A percentile compares a stretch with the other conserved stretches of the same genome.
These are phyloP conservation scores for Empidonax alnorum DNA, from an alignment of 2,113 vertebrate genomes.

Conservation along the genomic window DNA sequence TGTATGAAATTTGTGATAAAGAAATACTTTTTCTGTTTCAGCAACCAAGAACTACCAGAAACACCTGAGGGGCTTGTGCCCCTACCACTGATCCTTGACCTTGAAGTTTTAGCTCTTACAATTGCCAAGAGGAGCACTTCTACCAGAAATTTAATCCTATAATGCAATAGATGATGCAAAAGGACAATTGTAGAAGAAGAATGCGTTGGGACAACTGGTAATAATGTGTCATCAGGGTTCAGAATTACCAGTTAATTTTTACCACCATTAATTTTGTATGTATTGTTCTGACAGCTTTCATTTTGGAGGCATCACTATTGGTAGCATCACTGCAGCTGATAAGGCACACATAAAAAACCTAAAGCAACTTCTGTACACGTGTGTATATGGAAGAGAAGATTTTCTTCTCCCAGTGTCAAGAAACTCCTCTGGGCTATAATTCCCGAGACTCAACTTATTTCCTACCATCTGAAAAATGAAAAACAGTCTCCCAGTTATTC, in stretches of 20 bases:
- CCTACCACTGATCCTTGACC: accelerated
- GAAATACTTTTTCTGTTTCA: background rate
- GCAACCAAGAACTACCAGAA: background rate
- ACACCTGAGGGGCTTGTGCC: background rate
- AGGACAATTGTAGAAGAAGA: background rate
- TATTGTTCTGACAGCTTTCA: background rate
- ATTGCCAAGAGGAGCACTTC: background rate
- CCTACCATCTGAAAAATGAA: background rate
- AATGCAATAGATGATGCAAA: background rate
- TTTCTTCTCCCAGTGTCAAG: background rate
- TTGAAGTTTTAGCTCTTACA: background rate
- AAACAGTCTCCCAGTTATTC: background rate
- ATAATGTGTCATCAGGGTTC: background rate
- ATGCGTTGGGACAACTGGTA: background rate
- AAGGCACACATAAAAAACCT: background rate
- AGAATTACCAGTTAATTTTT: background rate
- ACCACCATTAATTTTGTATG: background rate
- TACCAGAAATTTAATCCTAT: background rate
- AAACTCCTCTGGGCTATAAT: background rate
- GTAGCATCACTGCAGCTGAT: background rate
- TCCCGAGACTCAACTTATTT: background rate
- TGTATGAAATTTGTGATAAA: background rate
- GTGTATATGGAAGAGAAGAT: background rate
- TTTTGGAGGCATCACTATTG: background rate
- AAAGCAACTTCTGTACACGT: background rate